phyloP scores from a whole-genome alignment of 2,113 vertebrate species.

The Eclectus roratus region DNA sequence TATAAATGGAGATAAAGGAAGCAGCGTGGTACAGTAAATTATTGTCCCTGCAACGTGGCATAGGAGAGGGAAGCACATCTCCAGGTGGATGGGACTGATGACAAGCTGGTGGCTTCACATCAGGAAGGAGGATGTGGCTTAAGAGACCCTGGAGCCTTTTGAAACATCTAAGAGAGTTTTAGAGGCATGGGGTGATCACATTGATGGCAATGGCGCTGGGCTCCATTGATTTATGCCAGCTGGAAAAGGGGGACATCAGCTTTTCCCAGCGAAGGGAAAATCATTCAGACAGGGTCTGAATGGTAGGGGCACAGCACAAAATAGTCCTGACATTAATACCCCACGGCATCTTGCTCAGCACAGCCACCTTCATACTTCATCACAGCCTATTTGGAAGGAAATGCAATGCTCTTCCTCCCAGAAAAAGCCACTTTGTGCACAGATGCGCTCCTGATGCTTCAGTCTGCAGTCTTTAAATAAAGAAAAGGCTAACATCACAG shows the following conservation, averaged over 20 bases:
- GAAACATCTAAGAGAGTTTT: not conserved
- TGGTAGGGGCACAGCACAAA: not conserved
- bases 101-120: not conserved
- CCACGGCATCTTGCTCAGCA: not conserved
- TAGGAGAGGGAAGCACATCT: not conserved
- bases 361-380: not conserved
- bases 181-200: fast-evolving
- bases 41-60: not conserved
- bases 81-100: not conserved
- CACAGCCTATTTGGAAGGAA: not conserved
- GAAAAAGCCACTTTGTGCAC: not conserved
- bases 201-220: not conserved
- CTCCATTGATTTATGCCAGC: not conserved
- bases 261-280: not conserved
- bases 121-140: not conserved
- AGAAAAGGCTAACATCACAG: not conserved
- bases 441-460: not conserved
- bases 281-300: not conserved
- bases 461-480: not conserved
- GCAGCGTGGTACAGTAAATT: constrained; percentile 43
- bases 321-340: not conserved
- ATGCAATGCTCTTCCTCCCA: not conserved
- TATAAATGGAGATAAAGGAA: constrained; percentile 61
- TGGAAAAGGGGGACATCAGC: not conserved
- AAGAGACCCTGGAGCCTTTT: not conserved